A percentile compares a stretch with the other conserved stretches of the same genome.
Evolutionary conservation across 2,797 vertebrate genomes (phyloP).

Genomic region (Tokudaia muenninki): DNA sequence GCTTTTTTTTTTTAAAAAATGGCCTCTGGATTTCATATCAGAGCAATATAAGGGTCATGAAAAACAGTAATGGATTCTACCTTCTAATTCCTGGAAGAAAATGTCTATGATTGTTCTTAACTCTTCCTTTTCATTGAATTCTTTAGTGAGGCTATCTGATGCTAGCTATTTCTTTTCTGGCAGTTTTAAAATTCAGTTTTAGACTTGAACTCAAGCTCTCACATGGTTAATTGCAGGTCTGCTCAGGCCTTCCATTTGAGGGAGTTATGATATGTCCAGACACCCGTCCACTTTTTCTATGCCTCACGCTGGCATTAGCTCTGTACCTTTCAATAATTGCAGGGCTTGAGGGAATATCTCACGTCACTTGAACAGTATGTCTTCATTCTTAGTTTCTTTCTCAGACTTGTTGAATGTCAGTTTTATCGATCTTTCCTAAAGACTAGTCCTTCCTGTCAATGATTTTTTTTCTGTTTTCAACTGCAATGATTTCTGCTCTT

Average conservation of each 20-base stretch:
- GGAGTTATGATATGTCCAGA: neutral
- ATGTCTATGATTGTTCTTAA: neutral
- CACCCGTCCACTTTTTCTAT: neutral
- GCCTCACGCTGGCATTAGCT: neutral
- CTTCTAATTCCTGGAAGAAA: neutral
- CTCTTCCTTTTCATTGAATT: conserved; percentile 19
- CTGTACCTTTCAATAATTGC: neutral
- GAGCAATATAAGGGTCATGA: neutral
- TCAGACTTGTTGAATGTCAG: neutral
- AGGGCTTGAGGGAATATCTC: neutral
- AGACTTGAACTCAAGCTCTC: neutral
- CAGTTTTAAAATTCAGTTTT: neutral
- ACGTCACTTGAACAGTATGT: neutral
- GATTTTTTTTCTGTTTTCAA: conserved; percentile 3
- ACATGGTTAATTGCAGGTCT: neutral
- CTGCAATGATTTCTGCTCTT: neutral
- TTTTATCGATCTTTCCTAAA: conserved; percentile 24
- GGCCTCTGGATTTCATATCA: neutral
- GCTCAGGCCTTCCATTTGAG: neutral
- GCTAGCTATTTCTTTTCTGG: neutral
- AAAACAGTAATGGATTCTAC: neutral
- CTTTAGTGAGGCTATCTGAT: neutral
- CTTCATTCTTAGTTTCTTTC: neutral
- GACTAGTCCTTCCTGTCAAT: neutral
- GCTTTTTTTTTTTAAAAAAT: too few species aligned